Base-by-base conservation (phyloP, 1,140 invertebrate species). In the Solenopsis invicta region DNA sequence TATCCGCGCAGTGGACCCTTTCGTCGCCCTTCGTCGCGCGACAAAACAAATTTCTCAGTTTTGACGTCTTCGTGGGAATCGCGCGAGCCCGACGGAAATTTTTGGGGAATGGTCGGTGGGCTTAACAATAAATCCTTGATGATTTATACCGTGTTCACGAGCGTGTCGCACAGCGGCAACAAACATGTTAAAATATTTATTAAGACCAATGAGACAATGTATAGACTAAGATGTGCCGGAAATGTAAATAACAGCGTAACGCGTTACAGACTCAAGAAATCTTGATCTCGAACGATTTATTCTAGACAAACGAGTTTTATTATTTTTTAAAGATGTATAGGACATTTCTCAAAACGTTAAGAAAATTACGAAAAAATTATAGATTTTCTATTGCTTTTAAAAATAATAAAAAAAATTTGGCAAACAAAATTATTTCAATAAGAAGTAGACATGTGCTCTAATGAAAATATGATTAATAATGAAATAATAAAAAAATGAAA, bases 21-120 rank as follows among this genome's bases (percentile, higher is more conserved):
- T 78, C 61, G 48, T 78, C 82, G 37, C 59, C 21, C 48, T 59
- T 75, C 45, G 62, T 21, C n/a, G 21, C 29, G 52, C 50, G 67
- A 86, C 69, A 71, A 67, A 64, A 82, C 67, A 84, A 85, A 89
- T 74, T 77, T 88, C 54, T 87, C 81, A 87, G 76, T 88, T 88
- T 84, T 71, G 61, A 56, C 24, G n/a, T 54, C 21, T 80, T 24
- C 85, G 18, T 29, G 29, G 2, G 13, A 48, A 64, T n/a, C 21
- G 71, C 50, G n/a, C 41, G 67, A 50, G n/a, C 24, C 41, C 10
- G 48, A 66, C 16, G 41, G 18, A 80, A 71, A 71, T 72, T 81
- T 87, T 16, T 4, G 2, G 8, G 9, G 9, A 18, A 56, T 6
- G 29, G 16, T 18, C 6, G 21, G 10, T 29, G 16, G 16, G 34